Evolutionary conservation across 2,888 invertebrate genomes (phyloP), one percentile per base, ranked within the genome.

Genomic region (Monopis laevigella): DNA sequence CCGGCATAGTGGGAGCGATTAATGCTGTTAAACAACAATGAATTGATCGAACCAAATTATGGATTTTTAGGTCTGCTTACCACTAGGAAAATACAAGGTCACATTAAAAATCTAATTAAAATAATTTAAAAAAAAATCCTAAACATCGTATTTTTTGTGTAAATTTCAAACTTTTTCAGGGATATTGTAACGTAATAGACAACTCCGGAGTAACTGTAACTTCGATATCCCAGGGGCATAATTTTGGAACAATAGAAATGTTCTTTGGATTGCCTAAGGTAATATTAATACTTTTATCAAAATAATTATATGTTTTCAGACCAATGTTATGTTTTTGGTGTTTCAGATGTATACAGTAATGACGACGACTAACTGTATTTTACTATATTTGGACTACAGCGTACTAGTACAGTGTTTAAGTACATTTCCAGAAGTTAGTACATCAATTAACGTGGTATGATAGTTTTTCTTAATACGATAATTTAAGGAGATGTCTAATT

Each of bases 331-430:
- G 13, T 11, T 28, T 11, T 30, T 30, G 12, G 4, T 39, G 50
- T 55, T 49, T 34, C 63, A 78, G 78, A 73, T 75, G 41, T 66
- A 77, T 52, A 82, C 82, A 16, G 70, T 78, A 16, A 45, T 72
- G 60, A 82, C 82, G 45, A 59, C 69, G 45, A 83, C 83, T 48
- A 81, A 83, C 58, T 83, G 82, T 58, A 66, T 78, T 53, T 58
- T 83, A 46, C 62, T 82, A 36, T 70, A 71, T 47, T 58, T 83
- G 48, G 74, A 82, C 51, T 82, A 74, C 57, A 65, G 65, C 42
- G 59, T 68, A 6, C 56, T 77, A 48, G 66, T 77, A 52, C 78
- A 78, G 52, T 70, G 73, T 49, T 73, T 77, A 70, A 71, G 78
- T 56, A 68, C 71, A 46, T 82, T 81, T 57, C 81, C 81, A 12